phyloP scores from a whole-genome alignment of 2,797 vertebrate genomes.

The Danio aesculapii region DNA sequence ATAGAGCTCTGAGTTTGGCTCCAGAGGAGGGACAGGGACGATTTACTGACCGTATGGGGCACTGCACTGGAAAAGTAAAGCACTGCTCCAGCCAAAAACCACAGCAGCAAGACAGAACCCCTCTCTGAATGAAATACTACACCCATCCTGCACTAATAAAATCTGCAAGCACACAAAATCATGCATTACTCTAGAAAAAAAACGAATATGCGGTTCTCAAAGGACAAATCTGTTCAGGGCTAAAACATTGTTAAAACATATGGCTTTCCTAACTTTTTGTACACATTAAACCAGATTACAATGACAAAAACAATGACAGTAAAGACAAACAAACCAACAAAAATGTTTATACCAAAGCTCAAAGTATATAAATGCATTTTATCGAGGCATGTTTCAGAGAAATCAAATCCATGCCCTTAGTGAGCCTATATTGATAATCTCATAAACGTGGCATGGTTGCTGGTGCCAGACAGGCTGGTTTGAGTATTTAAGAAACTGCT shows the following conservation, averaged over 20 bases:
- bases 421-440: not conserved
- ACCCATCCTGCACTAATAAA: conserved; percentile 21
- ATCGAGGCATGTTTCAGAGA: not conserved
- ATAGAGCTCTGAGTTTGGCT: conserved; percentile 45
- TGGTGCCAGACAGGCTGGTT: no score
- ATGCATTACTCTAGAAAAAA: conserved; percentile 21
- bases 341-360: no score
- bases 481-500: no score
- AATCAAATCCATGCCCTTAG: conserved; percentile 10
- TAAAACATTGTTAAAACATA: not conserved
- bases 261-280: not conserved
- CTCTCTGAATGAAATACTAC: conserved; percentile 41
- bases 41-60: conserved; percentile 49
- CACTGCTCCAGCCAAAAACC: conserved; percentile 47
- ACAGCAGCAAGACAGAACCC: conserved; percentile 44
- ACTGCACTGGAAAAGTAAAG: conserved; percentile 54
- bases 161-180: conserved; percentile 28
- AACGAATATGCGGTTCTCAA: not conserved
- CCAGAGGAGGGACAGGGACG: conserved; percentile 30
- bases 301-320: not conserved
- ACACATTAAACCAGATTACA: not conserved
- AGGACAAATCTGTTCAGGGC: not conserved
- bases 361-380: not conserved
- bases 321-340: no score
- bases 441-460: no score